Conservation (phyloP, 2,888 invertebrate genomes). For the Cremastinae sp. region DNA sequence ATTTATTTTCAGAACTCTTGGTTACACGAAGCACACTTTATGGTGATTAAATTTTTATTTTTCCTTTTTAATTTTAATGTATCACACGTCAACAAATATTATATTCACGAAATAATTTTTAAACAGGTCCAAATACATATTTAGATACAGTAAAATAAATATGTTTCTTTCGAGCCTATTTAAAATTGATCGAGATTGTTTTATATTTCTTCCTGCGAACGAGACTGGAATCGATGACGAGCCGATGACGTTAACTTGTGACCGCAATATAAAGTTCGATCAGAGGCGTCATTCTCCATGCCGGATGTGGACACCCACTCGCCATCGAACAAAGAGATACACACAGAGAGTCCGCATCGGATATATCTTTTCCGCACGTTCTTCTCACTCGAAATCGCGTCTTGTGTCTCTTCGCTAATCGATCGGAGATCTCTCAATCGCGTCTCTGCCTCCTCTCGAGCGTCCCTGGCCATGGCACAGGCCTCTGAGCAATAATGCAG, state of each 20-base stretch:
- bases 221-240: constrained; percentile 33
- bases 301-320: constrained; percentile 41
- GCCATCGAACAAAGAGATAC: constrained; percentile 1
- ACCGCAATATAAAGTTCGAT: constrained; percentile 13
- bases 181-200: neutral
- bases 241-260: constrained; percentile 22
- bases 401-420: neutral
- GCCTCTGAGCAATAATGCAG: constrained; percentile 65
- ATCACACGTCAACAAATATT: no score
- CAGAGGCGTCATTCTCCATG: constrained; percentile 44
- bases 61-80: no score
- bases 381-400: constrained; percentile 27
- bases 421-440: no score
- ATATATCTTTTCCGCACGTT: neutral
- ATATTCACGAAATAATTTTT: no score
- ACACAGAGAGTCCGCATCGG: neutral
- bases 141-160: no score
- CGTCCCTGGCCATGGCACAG: constrained; percentile 47
- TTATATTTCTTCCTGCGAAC: neutral
- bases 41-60: no score
- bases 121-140: no score
- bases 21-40: no score
- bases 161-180: neutral
- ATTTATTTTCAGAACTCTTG: no score
- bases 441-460: neutral